A percentile compares a stretch with the other conserved stretches of the same genome.
Conservation (phyloP, 2,888 invertebrate genomes). For the Chloroclystis v-ata region DNA sequence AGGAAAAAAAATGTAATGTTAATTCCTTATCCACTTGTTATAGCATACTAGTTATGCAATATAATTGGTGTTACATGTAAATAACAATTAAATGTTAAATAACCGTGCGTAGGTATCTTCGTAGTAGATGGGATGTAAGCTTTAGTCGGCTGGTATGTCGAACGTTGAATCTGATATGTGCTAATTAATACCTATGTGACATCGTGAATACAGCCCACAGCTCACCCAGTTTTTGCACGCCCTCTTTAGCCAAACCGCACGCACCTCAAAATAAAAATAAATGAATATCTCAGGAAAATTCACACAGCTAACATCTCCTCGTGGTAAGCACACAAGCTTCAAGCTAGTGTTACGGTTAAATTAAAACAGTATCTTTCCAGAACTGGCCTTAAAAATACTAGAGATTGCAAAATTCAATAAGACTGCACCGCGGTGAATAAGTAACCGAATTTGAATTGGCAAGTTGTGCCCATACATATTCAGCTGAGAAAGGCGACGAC, state of each 20-base stretch:
- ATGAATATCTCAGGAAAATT: no score
- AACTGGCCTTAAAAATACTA: constrained; percentile 12
- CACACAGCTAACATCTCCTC: no score
- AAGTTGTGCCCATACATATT: constrained; percentile 70
- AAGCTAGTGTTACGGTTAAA: no score
- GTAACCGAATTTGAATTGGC: constrained; percentile 68
- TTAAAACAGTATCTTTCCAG: no score
- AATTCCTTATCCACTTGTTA: no score
- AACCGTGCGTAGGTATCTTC: no score
- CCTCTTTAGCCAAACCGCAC: neutral
- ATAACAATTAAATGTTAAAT: no score
- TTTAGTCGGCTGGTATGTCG: neutral
- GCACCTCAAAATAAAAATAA: no score
- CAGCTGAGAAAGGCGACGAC: constrained; percentile 53
- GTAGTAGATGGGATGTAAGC: neutral
- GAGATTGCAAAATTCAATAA: constrained; percentile 48
- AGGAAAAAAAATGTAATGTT: no score
- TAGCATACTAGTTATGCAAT: no score
- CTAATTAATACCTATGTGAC: constrained; percentile 15
- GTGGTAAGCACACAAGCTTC: no score
- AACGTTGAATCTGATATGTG: constrained; percentile 11
- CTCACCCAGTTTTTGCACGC: neutral
- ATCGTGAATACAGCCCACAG: neutral
- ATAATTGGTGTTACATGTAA: no score
- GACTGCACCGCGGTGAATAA: constrained; percentile 54